Percentiles rank a stretch among this genome's conserved stretches.
These are phyloP conservation scores for Trachelus tabidus DNA, from an alignment of 2,888 invertebrate species.

Conservation along the genomic window DNA sequence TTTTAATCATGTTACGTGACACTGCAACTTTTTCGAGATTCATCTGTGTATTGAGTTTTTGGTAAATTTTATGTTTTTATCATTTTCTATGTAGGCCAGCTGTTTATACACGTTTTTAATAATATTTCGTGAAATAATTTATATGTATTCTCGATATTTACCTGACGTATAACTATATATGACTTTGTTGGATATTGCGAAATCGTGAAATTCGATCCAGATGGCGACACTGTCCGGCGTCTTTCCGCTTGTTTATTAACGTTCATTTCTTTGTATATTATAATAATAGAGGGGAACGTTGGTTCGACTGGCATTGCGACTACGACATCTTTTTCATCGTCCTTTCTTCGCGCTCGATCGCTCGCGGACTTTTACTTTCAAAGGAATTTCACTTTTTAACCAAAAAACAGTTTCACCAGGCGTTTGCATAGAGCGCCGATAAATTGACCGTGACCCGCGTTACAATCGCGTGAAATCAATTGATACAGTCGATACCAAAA, in stretches of 20 bases:
- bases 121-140: not conserved
- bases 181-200: not conserved
- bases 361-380: constrained; percentile 39
- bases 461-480: constrained; percentile 43
- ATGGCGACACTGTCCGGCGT: not conserved
- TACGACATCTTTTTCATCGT: not conserved
- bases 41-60: not conserved
- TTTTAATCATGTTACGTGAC: not conserved
- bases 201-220: not conserved
- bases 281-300: not conserved
- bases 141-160: no score
- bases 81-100: not conserved
- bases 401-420: constrained; percentile 40
- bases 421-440: constrained; percentile 26
- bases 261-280: not conserved
- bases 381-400: constrained; percentile 40
- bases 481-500: constrained; percentile 6
- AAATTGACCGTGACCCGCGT: constrained; percentile 47
- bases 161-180: no score
- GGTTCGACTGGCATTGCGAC: not conserved
- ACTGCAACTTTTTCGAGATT: not conserved
- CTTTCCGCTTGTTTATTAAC: not conserved
- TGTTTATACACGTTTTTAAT: no score
- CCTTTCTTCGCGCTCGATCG: constrained; percentile 16
- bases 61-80: not conserved